Evolutionary conservation across 2,797 vertebrate species (phyloP).

Genomic region (Mormyrops attenuatus): DNA sequence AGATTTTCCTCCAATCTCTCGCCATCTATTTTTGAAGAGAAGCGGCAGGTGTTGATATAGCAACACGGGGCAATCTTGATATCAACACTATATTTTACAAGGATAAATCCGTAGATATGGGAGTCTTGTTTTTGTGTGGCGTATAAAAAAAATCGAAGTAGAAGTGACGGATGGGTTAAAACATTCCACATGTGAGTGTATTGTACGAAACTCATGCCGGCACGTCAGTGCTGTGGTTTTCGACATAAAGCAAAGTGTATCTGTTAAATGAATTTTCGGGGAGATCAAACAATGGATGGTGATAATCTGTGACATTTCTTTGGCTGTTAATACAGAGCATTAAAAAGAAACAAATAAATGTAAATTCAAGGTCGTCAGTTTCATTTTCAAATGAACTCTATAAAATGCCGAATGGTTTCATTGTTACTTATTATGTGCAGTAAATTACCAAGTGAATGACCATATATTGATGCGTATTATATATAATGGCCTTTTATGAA

Average conservation of each 20-base stretch:
- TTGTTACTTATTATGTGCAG: not conserved
- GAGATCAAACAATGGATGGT: not conserved
- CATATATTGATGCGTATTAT: not conserved
- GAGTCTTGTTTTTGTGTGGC: not conserved
- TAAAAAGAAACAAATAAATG: not conserved
- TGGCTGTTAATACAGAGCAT: not conserved
- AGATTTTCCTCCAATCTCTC: not conserved
- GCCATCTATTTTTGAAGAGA: not conserved
- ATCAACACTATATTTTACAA: not conserved
- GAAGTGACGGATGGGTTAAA: not conserved
- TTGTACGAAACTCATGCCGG: not conserved
- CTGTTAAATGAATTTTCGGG: conserved; percentile 8
- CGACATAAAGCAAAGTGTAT: not conserved
- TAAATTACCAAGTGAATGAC: not conserved
- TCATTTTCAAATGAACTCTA: not conserved
- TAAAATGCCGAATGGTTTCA: not conserved
- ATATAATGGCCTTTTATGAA: not conserved
- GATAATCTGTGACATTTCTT: conserved; percentile 10
- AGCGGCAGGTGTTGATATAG: not conserved
- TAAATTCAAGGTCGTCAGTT: not conserved
- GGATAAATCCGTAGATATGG: not conserved
- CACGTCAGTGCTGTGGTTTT: not conserved
- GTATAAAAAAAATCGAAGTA: not conserved
- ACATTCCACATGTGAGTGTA: not conserved
- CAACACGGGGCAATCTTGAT: not conserved